Evolutionary conservation across 2,797 vertebrate genomes (phyloP).

Genomic region (Gallirallus australis): DNA sequence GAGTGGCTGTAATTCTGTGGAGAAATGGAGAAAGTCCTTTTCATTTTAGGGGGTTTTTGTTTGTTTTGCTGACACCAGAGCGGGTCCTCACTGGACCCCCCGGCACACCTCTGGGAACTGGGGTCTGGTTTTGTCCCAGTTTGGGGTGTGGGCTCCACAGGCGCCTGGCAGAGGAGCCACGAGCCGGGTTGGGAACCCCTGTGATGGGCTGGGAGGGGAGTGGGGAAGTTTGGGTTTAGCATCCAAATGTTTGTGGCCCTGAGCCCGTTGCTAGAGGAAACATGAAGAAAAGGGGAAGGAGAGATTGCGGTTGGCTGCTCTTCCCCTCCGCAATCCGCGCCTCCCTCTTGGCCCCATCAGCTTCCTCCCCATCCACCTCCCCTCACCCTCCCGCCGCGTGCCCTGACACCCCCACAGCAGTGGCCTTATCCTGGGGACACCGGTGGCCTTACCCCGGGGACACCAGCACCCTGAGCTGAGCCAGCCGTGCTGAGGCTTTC

Average conservation of each 20-base stretch:
- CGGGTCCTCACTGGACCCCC: not conserved
- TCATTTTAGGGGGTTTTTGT: too few species aligned
- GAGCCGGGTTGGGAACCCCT: rapidly evolving
- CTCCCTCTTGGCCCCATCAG: not conserved
- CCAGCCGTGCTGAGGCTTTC: not conserved
- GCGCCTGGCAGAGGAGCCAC: rapidly evolving
- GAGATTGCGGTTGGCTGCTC: conserved; percentile 24
- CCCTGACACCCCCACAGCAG: not conserved
- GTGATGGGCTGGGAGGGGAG: not conserved
- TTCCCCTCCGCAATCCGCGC: conserved; percentile 48
- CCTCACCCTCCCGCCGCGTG: not conserved
- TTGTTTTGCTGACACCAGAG: too few species aligned
- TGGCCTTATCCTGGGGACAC: not conserved
- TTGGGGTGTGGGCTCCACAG: not conserved
- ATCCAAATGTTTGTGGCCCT: not conserved
- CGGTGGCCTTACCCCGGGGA: not conserved
- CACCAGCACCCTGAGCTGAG: rapidly evolving
- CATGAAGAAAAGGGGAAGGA: conserved; percentile 48
- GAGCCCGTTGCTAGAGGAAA: conserved; percentile 54
- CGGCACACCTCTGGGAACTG: not conserved
- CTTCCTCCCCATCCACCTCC: not conserved
- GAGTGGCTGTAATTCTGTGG: rapidly evolving
- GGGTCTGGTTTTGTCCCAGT: rapidly evolving
- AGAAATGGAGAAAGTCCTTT: not conserved
- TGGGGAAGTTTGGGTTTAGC: not conserved